Percentiles rank a stretch among this genome's conserved stretches.
These are phyloP conservation scores for Stegana nigrithorax DNA, from an alignment of 2,888 invertebrate genomes.

Conservation along the genomic window DNA sequence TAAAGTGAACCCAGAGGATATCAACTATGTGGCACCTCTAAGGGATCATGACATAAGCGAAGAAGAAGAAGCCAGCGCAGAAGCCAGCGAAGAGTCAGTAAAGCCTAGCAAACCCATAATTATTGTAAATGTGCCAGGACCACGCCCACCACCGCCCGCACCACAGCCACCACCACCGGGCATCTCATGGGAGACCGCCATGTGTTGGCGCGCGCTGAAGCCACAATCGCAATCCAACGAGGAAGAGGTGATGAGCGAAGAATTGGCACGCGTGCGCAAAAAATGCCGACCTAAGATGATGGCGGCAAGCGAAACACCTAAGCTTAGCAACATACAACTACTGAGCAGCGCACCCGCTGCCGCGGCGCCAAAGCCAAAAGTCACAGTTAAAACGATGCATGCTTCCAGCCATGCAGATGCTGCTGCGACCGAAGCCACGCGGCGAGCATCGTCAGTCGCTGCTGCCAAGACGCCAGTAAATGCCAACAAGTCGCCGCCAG, in stretches of 20 bases:
- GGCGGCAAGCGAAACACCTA: not conserved
- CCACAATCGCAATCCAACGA: conserved; percentile 1
- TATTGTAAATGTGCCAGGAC: not conserved
- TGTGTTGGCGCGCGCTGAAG: conserved; percentile 36
- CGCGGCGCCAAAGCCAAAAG: not conserved
- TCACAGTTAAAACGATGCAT: not conserved
- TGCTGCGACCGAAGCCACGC: not conserved
- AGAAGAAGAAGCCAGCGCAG: not conserved
- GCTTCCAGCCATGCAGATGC: not conserved
- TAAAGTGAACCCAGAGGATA: conserved; percentile 39
- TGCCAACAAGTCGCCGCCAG: not conserved
- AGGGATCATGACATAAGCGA: conserved; percentile 2
- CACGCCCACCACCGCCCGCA: not conserved
- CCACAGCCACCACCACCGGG: conserved; percentile 33
- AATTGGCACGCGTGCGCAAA: not conserved
- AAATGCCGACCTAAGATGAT: not conserved
- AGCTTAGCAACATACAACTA: no score
- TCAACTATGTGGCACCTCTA: conserved; percentile 40
- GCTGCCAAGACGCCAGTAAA: not conserved
- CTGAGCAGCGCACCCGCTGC: not conserved
- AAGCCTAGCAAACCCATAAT: not conserved
- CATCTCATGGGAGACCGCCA: conserved; percentile 32
- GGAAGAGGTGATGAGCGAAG: conserved; percentile 34
- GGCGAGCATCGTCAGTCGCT: not conserved
- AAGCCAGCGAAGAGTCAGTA: not conserved